These are phyloP conservation scores for Tachycineta bicolor DNA, from an alignment of 2,113 vertebrate genomes.

Conservation along the genomic window DNA sequence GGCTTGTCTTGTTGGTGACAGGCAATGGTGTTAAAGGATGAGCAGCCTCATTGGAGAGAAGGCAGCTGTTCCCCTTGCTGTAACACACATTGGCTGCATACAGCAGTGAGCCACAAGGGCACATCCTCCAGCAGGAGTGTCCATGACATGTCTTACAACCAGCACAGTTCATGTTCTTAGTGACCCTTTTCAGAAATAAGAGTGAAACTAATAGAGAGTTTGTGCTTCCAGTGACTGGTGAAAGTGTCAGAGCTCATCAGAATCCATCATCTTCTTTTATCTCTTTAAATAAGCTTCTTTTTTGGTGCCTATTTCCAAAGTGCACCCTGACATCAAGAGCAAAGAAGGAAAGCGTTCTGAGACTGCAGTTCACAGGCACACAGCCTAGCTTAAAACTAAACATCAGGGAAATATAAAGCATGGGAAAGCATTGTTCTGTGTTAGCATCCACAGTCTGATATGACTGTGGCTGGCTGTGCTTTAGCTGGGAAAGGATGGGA, in stretches of 20 bases:
- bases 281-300: background rate
- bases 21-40: background rate
- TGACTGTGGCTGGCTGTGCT: fast-evolving
- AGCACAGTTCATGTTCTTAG: background rate
- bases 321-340: background rate
- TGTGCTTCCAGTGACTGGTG: background rate
- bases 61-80: fast-evolving
- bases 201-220: background rate
- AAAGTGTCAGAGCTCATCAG: background rate
- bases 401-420: background rate
- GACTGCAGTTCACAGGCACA: background rate
- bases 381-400: background rate
- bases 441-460: background rate
- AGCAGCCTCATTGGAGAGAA: background rate
- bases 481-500: background rate
- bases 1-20: background rate
- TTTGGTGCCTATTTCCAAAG: background rate
- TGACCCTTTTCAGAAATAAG: background rate
- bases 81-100: fast-evolving
- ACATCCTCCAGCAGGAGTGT: background rate
- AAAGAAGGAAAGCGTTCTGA: background rate
- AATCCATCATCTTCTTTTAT: background rate
- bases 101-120: background rate
- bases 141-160: background rate
- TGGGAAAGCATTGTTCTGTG: background rate